Base-by-base conservation (phyloP, 2,797 vertebrate species). In the Ctenosaura bakeri region DNA sequence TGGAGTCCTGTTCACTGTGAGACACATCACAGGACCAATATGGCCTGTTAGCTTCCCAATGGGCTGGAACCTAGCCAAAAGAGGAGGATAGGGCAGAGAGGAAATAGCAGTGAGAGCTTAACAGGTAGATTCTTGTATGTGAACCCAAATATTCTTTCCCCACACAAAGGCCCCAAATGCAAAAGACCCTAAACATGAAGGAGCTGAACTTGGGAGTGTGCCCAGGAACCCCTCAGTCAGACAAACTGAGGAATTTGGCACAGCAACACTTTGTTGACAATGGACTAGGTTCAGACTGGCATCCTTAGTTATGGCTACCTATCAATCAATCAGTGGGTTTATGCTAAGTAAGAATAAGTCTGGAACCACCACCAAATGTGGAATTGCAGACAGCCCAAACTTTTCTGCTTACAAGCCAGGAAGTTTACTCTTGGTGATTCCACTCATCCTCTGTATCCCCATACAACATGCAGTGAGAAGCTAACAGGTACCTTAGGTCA, bases 11-110 rank as follows among this genome's bases (percentile, higher is more conserved):
- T 98, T 98, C 92, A 99, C 98, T 0, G 99, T 99, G 85, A 99
- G 97, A 95, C 99, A 99, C 98, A 99, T 99, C 95, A 99, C 99
- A 0, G 99, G 98, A 22, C 99, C 99, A 0, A 98, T 99, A 96
- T 99, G 99, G 73, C 99, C 99, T 0, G 97, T 98, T 94, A 99
- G 97, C 96, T 99, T 99, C 87, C 98, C 99, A 1, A 98, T 95
- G 0, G 98, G 98, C 96, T 98, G 98, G 97, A 99, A 98, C 96
- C 99, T 99, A 93, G 16, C 5, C 0, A 14, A 6, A 62, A 1
- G 54, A 66, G 18, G 35, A 14, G 2, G 29, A 3, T 2, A 69
- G 13, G 9, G 2, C 4, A 69, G 66, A 29, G 2, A 42, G 76
- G 3, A 71, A 59, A 79, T 38, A 78, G 5, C 66, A 4, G 26